A percentile compares a stretch with the other conserved stretches of the same genome.
phyloP scores from a whole-genome alignment of 1,140 invertebrate genomes.

The Drosophila tropicalis region DNA sequence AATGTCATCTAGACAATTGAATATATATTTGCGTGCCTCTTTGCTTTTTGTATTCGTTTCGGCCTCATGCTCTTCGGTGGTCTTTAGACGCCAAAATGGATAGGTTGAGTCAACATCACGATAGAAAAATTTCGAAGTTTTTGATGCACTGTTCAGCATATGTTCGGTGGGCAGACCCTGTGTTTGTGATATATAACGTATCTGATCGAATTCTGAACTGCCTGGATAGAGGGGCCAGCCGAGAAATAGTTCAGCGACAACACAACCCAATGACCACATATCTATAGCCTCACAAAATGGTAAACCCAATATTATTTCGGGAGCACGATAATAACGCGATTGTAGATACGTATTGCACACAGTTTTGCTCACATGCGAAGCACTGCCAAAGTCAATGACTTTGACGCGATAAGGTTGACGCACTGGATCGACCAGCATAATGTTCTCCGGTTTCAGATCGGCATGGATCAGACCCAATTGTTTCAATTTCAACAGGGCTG shows the following conservation, averaged over 20 bases:
- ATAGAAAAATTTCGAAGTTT: conserved; percentile 99
- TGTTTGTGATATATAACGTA: conserved; percentile 91
- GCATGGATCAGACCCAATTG: conserved; percentile 99
- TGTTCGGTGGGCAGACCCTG: conserved; percentile 97
- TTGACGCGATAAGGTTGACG: conserved; percentile 98
- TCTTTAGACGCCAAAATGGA: conserved; percentile 99
- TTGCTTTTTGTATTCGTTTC: conserved; percentile 99
- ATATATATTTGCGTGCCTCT: conserved; percentile 99
- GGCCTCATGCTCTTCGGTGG: conserved; percentile 98
- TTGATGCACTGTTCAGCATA: conserved; percentile 99
- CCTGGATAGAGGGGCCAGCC: conserved; percentile 99
- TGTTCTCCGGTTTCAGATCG: conserved; percentile 99
- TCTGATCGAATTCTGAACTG: conserved; percentile 99
- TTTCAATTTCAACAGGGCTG: conserved; percentile 98
- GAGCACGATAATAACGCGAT: conserved; percentile 99
- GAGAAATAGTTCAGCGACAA: conserved; percentile 99
- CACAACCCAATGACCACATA: conserved; percentile 99
- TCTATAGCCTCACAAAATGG: conserved; percentile 99
- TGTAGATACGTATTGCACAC: conserved; percentile 99
- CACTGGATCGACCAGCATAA: conserved; percentile 99
- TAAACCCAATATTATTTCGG: conserved; percentile 98
- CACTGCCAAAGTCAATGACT: conserved; percentile 99
- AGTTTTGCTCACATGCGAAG: conserved; percentile 99
- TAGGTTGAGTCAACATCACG: conserved; percentile 98
- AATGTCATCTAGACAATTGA: conserved; percentile 99